Percentiles rank a stretch among this genome's conserved stretches.
phyloP scores from a whole-genome alignment of 2,797 vertebrate genomes.

The Sternotherus odoratus region DNA sequence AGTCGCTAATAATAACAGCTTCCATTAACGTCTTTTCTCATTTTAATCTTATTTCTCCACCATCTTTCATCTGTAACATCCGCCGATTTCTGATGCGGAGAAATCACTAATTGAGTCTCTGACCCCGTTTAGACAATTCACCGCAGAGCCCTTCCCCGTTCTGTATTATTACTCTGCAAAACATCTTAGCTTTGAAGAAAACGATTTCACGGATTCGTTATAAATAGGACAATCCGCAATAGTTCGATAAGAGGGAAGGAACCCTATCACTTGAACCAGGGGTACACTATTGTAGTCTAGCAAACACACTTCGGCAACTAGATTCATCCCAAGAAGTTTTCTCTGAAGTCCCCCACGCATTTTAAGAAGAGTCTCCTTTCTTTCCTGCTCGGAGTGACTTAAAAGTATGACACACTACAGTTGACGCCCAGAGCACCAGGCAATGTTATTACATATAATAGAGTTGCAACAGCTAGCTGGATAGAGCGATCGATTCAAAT shows the following conservation, averaged over 20 bases:
- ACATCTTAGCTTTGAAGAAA: neutral
- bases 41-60: neutral
- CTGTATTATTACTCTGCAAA: neutral
- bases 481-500: neutral
- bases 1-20: neutral
- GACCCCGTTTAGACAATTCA: fast-evolving
- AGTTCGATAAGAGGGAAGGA: neutral
- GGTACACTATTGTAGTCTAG: neutral
- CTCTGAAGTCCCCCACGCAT: fast-evolving
- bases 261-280: fast-evolving
- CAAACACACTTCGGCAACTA: neutral
- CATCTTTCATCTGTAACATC: neutral
- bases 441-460: neutral
- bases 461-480: neutral
- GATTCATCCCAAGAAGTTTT: neutral
- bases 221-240: neutral
- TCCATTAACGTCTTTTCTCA: neutral
- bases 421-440: neutral
- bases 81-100: neutral
- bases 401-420: neutral
- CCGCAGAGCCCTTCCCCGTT: neutral
- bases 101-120: neutral
- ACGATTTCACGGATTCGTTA: fast-evolving
- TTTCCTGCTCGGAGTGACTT: neutral
- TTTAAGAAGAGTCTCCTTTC: neutral